These are phyloP conservation scores for Tetheella fluctuosa DNA, from an alignment of 2,888 invertebrate genomes.

Conservation along the genomic window DNA sequence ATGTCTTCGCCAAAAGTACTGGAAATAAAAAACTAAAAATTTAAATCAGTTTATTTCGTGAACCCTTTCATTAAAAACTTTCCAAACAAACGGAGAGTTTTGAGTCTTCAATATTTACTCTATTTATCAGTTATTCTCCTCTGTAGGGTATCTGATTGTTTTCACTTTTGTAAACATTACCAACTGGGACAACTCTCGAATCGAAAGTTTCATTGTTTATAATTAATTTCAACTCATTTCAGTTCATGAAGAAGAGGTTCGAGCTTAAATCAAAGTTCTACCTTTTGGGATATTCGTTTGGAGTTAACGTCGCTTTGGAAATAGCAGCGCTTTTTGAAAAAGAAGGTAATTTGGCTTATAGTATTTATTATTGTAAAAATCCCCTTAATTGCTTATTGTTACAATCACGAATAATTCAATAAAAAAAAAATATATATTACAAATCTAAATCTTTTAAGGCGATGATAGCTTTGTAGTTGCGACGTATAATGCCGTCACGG, in stretches of 20 bases:
- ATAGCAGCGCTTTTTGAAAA: conserved; percentile 42
- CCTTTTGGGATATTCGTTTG: conserved; percentile 45
- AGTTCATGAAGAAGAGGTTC: conserved; percentile 31
- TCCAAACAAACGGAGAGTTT: conserved; percentile 32
- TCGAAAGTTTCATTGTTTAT: conserved; percentile 21
- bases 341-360: conserved; percentile 40
- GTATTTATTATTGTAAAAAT: too few species aligned
- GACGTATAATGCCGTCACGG: too few species aligned
- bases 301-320: conserved; percentile 47
- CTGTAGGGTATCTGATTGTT: not conserved
- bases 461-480: too few species aligned
- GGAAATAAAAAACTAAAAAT: conserved; percentile 7
- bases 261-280: conserved; percentile 37
- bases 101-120: conserved; percentile 14
- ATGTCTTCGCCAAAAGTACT: too few species aligned
- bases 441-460: too few species aligned
- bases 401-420: too few species aligned
- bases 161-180: conserved; percentile 18
- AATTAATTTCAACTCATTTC: conserved; percentile 22
- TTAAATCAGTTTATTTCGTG: not conserved
- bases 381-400: too few species aligned
- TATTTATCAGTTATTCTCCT: conserved; percentile 15
- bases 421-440: too few species aligned
- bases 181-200: conserved; percentile 15
- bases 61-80: conserved; percentile 21